phyloP scores from a whole-genome alignment of 2,888 invertebrate species.

The Tipula helvola region DNA sequence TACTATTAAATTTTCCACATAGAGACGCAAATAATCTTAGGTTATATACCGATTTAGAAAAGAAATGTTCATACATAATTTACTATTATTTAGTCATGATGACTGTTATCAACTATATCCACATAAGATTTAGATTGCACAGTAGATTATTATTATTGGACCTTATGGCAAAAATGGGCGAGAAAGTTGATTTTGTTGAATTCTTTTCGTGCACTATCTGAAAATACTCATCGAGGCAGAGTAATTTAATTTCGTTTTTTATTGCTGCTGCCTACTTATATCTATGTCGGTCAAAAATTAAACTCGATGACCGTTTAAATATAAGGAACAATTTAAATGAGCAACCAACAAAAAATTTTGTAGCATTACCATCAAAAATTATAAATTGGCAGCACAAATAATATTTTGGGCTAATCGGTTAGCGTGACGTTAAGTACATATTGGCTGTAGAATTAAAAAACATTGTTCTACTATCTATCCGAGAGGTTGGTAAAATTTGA shows the following conservation, averaged over 20 bases:
- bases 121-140: neutral
- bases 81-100: neutral
- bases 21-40: neutral
- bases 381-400: no score
- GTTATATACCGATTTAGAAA: neutral
- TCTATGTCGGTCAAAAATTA: neutral
- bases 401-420: no score
- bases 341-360: no score
- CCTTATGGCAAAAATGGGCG: neutral
- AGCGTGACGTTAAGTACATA: no score
- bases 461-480: no score
- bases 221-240: neutral
- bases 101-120: neutral
- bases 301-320: no score
- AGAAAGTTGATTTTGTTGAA: neutral
- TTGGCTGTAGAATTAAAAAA: no score
- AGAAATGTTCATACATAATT: neutral
- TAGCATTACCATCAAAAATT: no score
- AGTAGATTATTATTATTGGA: neutral
- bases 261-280: neutral
- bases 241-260: neutral
- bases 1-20: neutral
- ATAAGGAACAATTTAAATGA: no score
- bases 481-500: no score
- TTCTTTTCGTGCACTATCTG: neutral